Percentiles rank a stretch among this genome's conserved stretches.
Conservation (phyloP, 2,113 vertebrate species). For the Cynopterus brachyotis region DNA sequence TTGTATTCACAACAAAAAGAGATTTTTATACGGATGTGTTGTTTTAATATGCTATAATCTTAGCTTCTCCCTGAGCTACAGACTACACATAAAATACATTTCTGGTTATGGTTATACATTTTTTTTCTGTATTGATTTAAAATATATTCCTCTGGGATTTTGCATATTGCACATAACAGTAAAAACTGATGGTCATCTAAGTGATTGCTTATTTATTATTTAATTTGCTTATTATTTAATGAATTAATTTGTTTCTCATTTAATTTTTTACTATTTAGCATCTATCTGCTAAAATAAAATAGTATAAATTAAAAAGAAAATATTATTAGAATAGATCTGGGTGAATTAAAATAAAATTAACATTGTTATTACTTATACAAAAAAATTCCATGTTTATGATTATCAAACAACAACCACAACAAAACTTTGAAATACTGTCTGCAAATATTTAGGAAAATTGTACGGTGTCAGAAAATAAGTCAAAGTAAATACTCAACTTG, state of each 20-base stretch:
- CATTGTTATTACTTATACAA: neutral
- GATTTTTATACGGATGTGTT: neutral
- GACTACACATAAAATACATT: neutral
- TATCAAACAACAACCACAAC: too few relatives aligned
- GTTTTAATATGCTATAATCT: neutral
- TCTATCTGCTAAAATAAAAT: neutral
- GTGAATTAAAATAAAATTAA: neutral
- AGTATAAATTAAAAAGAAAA: too few relatives aligned
- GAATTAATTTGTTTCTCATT: neutral
- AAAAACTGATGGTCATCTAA: neutral
- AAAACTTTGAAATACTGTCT: too few relatives aligned
- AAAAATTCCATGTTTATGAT: too few relatives aligned
- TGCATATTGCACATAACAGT: neutral
- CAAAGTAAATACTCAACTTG: too few relatives aligned
- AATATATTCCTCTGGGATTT: neutral
- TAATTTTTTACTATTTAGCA: neutral
- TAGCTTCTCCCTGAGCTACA: neutral
- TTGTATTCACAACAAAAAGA: neutral
- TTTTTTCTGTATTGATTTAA: neutral
- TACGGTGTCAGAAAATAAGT: too few relatives aligned
- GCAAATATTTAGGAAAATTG: too few relatives aligned
- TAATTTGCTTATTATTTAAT: neutral
- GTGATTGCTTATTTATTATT: neutral
- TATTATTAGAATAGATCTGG: too few relatives aligned
- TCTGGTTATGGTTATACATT: neutral